phyloP scores from a whole-genome alignment of 2,888 invertebrate genomes.

The Elegia similella region DNA sequence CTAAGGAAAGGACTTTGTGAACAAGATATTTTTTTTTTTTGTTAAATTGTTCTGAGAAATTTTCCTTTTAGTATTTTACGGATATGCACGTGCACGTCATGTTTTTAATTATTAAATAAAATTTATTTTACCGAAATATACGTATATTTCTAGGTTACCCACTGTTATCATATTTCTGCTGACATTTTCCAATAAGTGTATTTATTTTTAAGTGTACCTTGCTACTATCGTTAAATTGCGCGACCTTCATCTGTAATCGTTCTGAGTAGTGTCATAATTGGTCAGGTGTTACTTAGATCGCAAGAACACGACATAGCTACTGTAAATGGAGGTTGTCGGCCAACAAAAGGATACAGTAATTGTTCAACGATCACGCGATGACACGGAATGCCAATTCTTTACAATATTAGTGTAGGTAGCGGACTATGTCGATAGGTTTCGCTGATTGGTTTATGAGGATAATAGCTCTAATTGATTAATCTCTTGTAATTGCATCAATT shows the following conservation, averaged over 20 bases:
- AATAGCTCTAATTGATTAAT: neutral
- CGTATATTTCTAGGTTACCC: too few relatives aligned
- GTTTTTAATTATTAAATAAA: too few relatives aligned
- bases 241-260: slow-evolving; percentile 7
- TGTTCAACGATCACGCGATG: slow-evolving; percentile 32
- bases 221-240: neutral
- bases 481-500: neutral
- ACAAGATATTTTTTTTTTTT: neutral
- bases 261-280: slow-evolving; percentile 11
- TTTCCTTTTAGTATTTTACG: too few relatives aligned
- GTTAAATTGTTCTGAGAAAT: too few relatives aligned
- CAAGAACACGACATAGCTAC: neutral
- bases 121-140: too few relatives aligned
- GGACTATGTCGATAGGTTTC: neutral
- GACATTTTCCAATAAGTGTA: neutral
- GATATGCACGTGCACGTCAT: too few relatives aligned
- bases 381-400: slow-evolving; percentile 23
- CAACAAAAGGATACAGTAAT: slow-evolving; percentile 13
- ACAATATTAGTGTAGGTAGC: neutral
- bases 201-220: neutral
- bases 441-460: neutral
- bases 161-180: neutral
- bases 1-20: neutral
- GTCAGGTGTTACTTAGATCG: neutral
- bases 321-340: slow-evolving; percentile 9